Percentiles rank a stretch among this genome's conserved stretches.
phyloP scores from a whole-genome alignment of 2,113 vertebrate genomes.

The Edolisoma coerulescens region DNA sequence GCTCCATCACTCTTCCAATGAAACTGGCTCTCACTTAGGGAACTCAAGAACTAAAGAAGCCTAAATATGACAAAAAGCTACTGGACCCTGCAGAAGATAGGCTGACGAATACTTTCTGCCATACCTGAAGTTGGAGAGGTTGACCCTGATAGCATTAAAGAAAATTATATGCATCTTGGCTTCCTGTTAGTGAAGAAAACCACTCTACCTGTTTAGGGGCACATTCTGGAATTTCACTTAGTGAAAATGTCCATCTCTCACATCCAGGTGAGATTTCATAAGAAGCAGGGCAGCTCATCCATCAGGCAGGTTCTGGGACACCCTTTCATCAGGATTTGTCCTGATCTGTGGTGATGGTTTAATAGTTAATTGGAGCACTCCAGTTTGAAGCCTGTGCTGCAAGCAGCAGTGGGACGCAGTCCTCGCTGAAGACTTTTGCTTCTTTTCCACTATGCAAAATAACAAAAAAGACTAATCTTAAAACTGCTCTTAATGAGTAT shows the following conservation, averaged over 20 bases:
- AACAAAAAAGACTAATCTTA: conserved; percentile 72
- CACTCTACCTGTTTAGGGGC: not conserved
- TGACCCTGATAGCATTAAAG: not conserved
- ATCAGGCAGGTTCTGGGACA: not conserved
- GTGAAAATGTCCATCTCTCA: not conserved
- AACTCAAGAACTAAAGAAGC: not conserved
- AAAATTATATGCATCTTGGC: not conserved
- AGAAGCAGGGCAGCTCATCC: not conserved
- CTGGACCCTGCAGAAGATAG: not conserved
- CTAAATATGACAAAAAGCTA: not conserved
- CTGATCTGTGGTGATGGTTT: not conserved
- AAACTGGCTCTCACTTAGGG: not conserved
- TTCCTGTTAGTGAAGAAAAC: not conserved
- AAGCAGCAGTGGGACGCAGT: not conserved
- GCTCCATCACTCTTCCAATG: accelerated
- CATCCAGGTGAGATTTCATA: not conserved
- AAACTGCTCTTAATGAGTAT: conserved; percentile 69
- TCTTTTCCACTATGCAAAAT: conserved; percentile 44
- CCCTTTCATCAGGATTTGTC: not conserved
- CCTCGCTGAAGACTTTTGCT: not conserved
- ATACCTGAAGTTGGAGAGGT: not conserved
- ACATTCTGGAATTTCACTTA: not conserved
- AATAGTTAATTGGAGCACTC: not conserved
- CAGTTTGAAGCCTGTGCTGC: not conserved
- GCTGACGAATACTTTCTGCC: not conserved